A percentile compares a stretch with the other conserved stretches of the same genome.
Conservation (phyloP, 1,140 invertebrate species). For the Armadillidium nasatum region DNA sequence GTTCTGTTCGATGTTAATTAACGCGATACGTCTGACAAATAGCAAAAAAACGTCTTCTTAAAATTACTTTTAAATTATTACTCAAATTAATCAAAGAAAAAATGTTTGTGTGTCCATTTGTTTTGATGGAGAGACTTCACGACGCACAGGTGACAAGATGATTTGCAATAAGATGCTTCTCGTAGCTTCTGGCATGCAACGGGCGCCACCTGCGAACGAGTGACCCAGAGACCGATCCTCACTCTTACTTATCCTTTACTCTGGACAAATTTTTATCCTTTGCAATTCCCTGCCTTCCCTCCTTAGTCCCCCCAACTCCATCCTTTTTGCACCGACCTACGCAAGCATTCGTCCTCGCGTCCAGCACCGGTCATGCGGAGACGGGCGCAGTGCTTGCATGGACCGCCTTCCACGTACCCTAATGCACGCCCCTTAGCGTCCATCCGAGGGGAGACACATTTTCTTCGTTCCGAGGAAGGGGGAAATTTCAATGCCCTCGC, state of each 20-base stretch:
- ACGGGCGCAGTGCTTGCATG: neutral
- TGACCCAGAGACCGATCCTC: neutral
- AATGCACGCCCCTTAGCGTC: neutral
- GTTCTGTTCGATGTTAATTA: no score
- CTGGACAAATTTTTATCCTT: constrained; percentile 3
- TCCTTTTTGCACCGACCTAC: neutral
- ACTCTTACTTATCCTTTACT: neutral
- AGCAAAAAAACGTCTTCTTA: no score
- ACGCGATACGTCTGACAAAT: no score
- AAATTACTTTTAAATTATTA: no score
- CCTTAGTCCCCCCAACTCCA: neutral
- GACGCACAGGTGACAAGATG: no score
- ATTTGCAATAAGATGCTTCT: no score
- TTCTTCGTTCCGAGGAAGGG: neutral
- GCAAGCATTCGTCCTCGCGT: neutral
- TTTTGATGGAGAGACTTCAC: no score
- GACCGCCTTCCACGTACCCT: neutral
- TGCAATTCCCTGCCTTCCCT: neutral
- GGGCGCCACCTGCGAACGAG: neutral
- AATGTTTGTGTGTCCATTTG: no score
- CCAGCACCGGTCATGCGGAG: neutral
- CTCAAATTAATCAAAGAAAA: no score
- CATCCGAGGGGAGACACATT: constrained; percentile 1
- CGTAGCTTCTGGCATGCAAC: neutral
- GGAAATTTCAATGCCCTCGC: neutral